Evolutionary conservation across 2,113 vertebrate species (phyloP).

Genomic region (Nasalis larvatus): DNA sequence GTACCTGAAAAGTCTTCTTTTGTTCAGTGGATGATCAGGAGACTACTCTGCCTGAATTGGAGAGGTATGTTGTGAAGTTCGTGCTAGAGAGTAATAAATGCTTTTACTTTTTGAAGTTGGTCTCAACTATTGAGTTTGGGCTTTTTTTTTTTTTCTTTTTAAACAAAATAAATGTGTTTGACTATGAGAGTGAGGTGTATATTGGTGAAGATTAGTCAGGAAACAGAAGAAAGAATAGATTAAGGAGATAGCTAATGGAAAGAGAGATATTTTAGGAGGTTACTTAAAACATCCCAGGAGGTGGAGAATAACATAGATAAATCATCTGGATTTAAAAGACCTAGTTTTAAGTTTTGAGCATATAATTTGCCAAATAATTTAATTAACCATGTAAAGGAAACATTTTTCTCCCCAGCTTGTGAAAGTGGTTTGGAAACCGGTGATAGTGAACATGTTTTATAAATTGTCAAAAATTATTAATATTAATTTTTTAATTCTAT

Average conservation of each 20-base stretch:
- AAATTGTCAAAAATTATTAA: neutral
- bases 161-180: neutral
- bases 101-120: neutral
- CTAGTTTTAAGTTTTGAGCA: neutral
- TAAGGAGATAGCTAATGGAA: neutral
- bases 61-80: neutral
- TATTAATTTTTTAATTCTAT: neutral
- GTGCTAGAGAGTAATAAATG: neutral
- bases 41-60: neutral
- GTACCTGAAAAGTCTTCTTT: rapidly evolving
- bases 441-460: neutral
- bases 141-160: neutral
- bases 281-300: neutral
- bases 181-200: neutral
- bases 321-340: neutral
- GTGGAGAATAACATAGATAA: neutral
- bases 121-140: neutral
- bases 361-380: neutral
- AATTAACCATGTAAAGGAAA: neutral
- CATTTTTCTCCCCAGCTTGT: neutral
- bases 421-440: neutral
- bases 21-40: neutral
- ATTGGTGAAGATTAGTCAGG: neutral
- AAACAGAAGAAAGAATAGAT: neutral
- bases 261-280: neutral